Base-by-base conservation (phyloP, 2,797 vertebrate genomes). In the Sebastes diploproa region DNA sequence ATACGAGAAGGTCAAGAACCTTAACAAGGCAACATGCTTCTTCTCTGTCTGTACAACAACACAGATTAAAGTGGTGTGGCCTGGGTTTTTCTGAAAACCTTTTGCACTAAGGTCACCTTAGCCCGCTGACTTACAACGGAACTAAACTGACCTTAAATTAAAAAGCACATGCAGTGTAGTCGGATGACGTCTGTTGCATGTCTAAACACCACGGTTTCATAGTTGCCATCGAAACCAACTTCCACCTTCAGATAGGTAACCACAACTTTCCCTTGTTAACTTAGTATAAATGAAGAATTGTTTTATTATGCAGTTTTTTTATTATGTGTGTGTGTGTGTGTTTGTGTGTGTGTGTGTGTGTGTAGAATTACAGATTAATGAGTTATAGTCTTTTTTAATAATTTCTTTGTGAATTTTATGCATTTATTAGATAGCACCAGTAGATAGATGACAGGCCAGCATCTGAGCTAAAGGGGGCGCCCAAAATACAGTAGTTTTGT, bases 1-100 rank as follows among this genome's bases (percentile, higher is more conserved):
- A 95, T 78, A 80, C 76, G 90, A 94, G 92, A 95, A 95, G 93
- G 93, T 94, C 92, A 92, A 85, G 88, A 89, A 87, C 87, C 87
- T 91, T 85, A 84, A 89, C 63, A 84, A 82, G 90, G 88, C 85
- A 91, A 82, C 82, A 86, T 86, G 83, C 77, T 84, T 83, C 82
- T 85, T 85, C 78, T 87, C 69, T 68, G 70, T 88, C 83, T 83
- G 75, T 86, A 75, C 73, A 89, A 79, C 72, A 91, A 84, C 86
- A 88, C 62, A 88, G 67, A 87, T 77, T 78, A 72, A 83, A 89
- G 81, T 74, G 71, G 77, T 80, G 82, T 80, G 88, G 85, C 79
- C 84, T 66, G 73, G 38, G 74, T 76, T 90, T 86, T 86, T 73
- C 81, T 72, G 65, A 88, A 83, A 88, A 78, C 77, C 75, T 63